phyloP scores from a whole-genome alignment of 2,797 vertebrate species.

The Chiroxiphia lanceolata region DNA sequence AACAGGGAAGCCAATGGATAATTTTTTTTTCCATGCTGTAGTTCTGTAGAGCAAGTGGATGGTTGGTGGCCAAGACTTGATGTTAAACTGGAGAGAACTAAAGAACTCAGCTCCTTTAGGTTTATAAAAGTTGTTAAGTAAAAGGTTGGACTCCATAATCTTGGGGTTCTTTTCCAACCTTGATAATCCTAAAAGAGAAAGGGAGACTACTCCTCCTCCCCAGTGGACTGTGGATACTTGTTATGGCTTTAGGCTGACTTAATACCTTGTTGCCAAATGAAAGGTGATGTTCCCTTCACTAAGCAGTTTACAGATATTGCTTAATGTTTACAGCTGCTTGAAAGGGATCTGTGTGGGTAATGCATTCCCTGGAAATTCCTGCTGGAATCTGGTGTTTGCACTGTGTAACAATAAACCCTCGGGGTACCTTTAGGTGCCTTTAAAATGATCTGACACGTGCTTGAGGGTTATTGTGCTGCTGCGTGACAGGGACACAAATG shows the following conservation, averaged over 20 bases:
- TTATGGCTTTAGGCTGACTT: background rate
- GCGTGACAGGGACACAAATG: background rate
- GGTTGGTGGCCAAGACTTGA: background rate
- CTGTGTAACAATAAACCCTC: background rate
- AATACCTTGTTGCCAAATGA: background rate
- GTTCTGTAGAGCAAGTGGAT: background rate
- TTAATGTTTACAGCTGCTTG: background rate
- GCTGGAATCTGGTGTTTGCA: background rate
- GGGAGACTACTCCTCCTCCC: background rate
- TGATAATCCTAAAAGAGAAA: background rate
- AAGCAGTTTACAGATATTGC: background rate
- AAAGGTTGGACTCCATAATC: too few species aligned
- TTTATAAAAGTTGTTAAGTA: background rate
- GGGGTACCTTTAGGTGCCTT: background rate
- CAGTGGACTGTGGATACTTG: background rate
- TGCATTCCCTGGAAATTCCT: background rate
- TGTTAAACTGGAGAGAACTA: background rate
- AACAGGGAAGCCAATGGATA: background rate
- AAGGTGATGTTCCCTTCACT: background rate
- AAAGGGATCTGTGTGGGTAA: fast-evolving
- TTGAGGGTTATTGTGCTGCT: background rate
- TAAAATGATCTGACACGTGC: background rate
- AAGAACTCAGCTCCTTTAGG: background rate
- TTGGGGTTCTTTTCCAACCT: too few species aligned
- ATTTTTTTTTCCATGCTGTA: background rate